phyloP scores from a whole-genome alignment of 2,888 invertebrate species.

The Drosophila trichaetosa region DNA sequence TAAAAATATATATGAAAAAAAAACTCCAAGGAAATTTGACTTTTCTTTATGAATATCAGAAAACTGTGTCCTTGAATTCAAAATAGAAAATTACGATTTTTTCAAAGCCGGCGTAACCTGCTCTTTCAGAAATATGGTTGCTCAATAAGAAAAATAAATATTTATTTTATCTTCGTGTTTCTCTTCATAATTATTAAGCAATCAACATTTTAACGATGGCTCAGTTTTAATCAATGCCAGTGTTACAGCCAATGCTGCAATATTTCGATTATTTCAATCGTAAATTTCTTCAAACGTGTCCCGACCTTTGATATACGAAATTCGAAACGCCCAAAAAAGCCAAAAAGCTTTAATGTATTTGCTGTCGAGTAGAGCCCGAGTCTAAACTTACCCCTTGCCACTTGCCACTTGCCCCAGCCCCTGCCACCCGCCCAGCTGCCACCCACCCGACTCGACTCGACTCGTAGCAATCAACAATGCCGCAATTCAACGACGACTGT shows the following conservation, averaged over 20 bases:
- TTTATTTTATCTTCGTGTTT: neutral
- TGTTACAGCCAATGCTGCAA: neutral
- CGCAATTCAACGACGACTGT: slow-evolving; percentile 71
- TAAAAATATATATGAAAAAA: too few relatives aligned
- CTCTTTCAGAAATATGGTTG: too few relatives aligned
- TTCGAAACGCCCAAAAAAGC: slow-evolving; percentile 27
- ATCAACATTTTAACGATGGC: neutral
- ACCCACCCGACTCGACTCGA: slow-evolving; percentile 13
- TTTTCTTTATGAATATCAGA: too few relatives aligned
- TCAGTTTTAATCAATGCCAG: neutral
- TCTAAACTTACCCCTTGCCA: neutral
- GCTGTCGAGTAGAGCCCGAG: slow-evolving; percentile 13
- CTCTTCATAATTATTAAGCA: neutral
- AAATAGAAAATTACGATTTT: too few relatives aligned
- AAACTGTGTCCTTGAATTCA: too few relatives aligned
- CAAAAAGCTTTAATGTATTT: slow-evolving; percentile 55
- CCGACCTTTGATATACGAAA: slow-evolving; percentile 72
- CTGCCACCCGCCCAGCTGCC: neutral
- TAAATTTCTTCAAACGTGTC: slow-evolving; percentile 58
- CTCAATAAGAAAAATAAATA: too few relatives aligned
- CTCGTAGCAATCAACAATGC: slow-evolving; percentile 62
- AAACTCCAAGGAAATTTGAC: too few relatives aligned
- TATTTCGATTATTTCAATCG: slow-evolving; percentile 41
- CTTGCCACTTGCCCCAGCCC: neutral
- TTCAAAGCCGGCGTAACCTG: too few relatives aligned